Percentiles rank a stretch among this genome's conserved stretches.
Conservation (phyloP, 2,888 invertebrate species). For the Idaea aversata region DNA sequence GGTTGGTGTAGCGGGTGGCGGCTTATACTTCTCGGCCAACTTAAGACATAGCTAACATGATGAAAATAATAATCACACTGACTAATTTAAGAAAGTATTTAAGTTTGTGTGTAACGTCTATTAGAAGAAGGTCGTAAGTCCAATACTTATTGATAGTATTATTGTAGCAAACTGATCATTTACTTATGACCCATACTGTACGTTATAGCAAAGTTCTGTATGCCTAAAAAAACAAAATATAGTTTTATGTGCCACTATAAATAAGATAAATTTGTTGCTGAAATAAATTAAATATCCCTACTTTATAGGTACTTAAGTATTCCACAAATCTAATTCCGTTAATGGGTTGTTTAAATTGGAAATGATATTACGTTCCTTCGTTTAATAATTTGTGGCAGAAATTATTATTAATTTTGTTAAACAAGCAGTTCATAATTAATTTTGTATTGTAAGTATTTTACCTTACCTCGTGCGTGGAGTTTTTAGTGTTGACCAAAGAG, state of each 20-base stretch:
- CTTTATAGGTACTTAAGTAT: background rate
- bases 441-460: background rate
- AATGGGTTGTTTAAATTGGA: background rate
- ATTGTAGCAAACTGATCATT: too few relatives aligned
- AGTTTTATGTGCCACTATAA: background rate
- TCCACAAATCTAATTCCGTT: background rate
- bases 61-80: too few relatives aligned
- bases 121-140: too few relatives aligned
- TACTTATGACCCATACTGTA: too few relatives aligned
- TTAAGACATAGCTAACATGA: too few relatives aligned
- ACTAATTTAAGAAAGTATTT: too few relatives aligned
- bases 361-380: background rate
- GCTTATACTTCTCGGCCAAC: too few relatives aligned
- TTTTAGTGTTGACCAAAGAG: background rate
- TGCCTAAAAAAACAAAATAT: background rate
- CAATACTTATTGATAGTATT: too few relatives aligned
- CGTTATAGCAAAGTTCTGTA: background rate
- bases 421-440: background rate
- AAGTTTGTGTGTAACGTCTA: too few relatives aligned
- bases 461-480: background rate
- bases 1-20: too few relatives aligned
- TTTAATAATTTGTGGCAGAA: background rate
- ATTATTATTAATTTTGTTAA: background rate
- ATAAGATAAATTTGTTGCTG: background rate
- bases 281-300: background rate